Base-by-base conservation (phyloP, 2,888 invertebrate genomes). In the Clanis bilineata region DNA sequence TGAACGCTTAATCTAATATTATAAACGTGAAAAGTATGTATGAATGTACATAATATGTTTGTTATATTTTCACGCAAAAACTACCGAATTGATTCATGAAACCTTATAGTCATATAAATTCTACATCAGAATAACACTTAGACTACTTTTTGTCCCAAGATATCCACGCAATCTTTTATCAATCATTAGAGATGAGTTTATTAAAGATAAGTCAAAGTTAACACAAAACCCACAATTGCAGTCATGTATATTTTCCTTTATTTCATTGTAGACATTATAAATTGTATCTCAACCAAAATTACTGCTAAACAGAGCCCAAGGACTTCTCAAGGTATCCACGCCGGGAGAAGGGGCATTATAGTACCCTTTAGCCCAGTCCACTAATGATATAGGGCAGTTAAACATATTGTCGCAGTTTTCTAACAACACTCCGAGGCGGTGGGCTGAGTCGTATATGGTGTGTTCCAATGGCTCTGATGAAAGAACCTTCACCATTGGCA, bases 301-400 rank as follows among this genome's bases (percentile, higher is more conserved):
- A 59, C 70, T 80, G 39, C 74, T 80, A 56, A 82, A 82, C n/a
- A 80, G 58, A 0, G 76, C 63, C 82, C 82, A 82, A 55, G 80
- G 83, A 9, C 63, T 74, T 9, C 54, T 67, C 0, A 61, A 64
- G 2, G 70, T 68, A 44, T 82, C 74, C 1, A 65, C 28, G 1
- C 57, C 69, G 1, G 84, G 76, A 0, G 82, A 68, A 0, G 82
- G 82, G 0, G 85, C 82, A n/a, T 83, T 80, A 47, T 87, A 85
- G 56, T 85, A 86, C 18, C 95, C 95, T 64, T 95, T 85, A 21
- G 94, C 94, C 83, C 95, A 81, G 71, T 95, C 95, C 59, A 96
- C 89, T 63, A 96, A 81, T 1, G 96, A 96, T 74, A 96, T 91
- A 15, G 94, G 93, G 80, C 96, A 96, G 22, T 83, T 87, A 61